Percentiles rank a stretch among this genome's conserved stretches.
Evolutionary conservation across 2,113 vertebrate genomes (phyloP).

Genomic region (Otolemur garnettii): DNA sequence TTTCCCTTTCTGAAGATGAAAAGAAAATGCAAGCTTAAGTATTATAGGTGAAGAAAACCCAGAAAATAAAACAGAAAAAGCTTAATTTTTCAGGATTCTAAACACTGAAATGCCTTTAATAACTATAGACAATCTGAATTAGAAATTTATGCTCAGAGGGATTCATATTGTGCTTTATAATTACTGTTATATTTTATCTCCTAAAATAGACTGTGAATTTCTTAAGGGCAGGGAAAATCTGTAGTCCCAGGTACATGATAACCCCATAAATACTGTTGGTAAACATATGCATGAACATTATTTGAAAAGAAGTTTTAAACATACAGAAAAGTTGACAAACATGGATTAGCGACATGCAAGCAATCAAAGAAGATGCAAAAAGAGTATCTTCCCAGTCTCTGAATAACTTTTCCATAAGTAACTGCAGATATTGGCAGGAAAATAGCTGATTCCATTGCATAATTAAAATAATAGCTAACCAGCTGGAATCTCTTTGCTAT

Average conservation of each 20-base stretch:
- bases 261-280: background rate
- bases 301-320: background rate
- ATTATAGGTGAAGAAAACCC: background rate
- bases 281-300: background rate
- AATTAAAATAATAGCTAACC: constrained; percentile 81
- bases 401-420: constrained; percentile 72
- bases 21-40: background rate
- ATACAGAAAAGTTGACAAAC: background rate
- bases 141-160: background rate
- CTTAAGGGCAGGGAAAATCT: background rate
- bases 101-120: background rate
- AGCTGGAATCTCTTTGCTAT: constrained; percentile 79
- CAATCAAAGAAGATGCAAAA: constrained; percentile 10
- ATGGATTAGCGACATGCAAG: background rate
- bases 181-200: constrained; percentile 13
- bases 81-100: background rate
- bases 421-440: constrained; percentile 72
- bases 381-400: constrained; percentile 11
- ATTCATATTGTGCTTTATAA: background rate
- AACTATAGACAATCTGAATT: constrained; percentile 8
- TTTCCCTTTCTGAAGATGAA: background rate
- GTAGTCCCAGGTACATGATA: background rate
- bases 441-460: constrained; percentile 72
- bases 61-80: constrained; percentile 4
- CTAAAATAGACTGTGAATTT: background rate